These are phyloP conservation scores for Fragariocoptes setiger DNA, from an alignment of 1,140 invertebrate species.

Conservation along the genomic window DNA sequence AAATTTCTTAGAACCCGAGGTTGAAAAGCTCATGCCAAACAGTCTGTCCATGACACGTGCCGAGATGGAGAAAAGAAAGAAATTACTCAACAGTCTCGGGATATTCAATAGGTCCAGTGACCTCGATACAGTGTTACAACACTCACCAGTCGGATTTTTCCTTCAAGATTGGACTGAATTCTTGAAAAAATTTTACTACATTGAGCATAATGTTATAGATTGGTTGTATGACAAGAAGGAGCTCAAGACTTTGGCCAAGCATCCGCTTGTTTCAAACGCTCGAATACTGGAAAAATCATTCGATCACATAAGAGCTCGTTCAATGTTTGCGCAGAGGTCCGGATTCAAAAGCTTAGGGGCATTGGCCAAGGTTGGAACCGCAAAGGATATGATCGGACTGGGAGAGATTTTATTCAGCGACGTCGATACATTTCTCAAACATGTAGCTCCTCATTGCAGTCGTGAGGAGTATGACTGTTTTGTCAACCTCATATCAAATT, in stretches of 20 bases:
- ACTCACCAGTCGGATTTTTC: conserved; percentile 5
- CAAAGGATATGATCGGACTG: neutral
- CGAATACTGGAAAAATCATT: conserved; percentile 2
- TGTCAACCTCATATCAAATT: neutral
- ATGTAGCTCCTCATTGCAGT: neutral
- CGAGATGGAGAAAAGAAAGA: no score
- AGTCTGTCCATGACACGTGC: no score
- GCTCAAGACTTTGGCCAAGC: neutral
- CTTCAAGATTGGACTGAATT: conserved; percentile 9
- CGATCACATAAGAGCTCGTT: neutral
- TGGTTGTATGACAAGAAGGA: conserved; percentile 7
- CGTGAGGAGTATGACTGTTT: neutral
- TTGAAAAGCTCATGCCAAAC: no score
- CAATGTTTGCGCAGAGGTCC: neutral
- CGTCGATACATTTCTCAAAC: neutral
- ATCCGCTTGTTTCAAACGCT: conserved; percentile 2
- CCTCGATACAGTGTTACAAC: no score
- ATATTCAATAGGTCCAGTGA: no score
- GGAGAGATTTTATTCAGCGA: neutral
- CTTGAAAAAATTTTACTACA: conserved; percentile 8
- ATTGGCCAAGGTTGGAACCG: neutral
- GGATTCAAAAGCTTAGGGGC: neutral
- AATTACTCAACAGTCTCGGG: no score
- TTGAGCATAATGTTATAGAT: conserved; percentile 4
- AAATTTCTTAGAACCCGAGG: no score